Evolutionary conservation across 2,113 vertebrate species (phyloP), one percentile per base, ranked within the genome.

Genomic region (Callionymus lyra): DNA sequence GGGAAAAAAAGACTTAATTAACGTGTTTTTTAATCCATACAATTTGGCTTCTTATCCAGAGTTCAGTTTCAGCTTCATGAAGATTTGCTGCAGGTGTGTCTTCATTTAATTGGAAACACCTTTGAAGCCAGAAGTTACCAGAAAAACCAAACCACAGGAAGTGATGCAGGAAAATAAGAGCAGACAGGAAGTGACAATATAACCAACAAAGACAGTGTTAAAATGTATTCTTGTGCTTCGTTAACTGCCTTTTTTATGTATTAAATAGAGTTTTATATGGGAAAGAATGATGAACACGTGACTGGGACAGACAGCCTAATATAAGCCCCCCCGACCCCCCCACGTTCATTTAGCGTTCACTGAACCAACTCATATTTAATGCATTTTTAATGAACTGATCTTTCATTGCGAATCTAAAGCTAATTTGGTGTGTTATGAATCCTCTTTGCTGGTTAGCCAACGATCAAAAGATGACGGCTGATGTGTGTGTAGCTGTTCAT

Each of bases 361-460:
- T 74, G 63, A 73, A 72, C 66, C 68, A 47, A 19, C 48, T 70
- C 67, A 58, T 63, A 69, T 70, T 72, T 80, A 80, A 80, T 78
- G 68, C 60, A 74, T 75, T 72, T 76, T 80, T 79, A 74, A 83
- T 80, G 60, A 75, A 69, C 74, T 79, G 70, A 76, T 79, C 62
- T 74, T 77, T 82, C 72, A 74, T 67, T 68, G 65, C 56, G 47
- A 70, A 65, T 75, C 60, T 70, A 68, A 66, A 53, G 59, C 67
- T 76, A 68, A 79, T 74, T 65, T 51, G 13, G 37, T 61, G 59
- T 60, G 53, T 63, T 72, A 68, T 65, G 57, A 61, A 68, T 70
- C 45, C 48, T 59, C 61, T 65, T 38, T 37, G 43, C 65, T 41
- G 47, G 53, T 68, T 56, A 70, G 60, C 54, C 59, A 60, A 13